These are phyloP conservation scores for Rhea americana DNA, from an alignment of 2,113 vertebrate genomes.

Conservation along the genomic window DNA sequence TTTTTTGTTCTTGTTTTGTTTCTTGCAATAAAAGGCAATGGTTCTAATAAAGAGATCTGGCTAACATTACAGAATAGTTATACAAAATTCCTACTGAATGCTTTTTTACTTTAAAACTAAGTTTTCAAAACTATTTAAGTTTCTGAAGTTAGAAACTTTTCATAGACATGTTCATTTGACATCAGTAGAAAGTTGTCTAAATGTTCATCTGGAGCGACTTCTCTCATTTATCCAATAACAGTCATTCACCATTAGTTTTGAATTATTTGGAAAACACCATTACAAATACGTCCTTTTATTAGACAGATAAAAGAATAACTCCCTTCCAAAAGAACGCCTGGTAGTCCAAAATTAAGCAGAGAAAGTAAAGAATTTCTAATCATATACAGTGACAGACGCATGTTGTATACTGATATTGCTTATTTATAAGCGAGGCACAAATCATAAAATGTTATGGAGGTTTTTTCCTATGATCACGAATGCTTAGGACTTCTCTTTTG, in stretches of 20 bases:
- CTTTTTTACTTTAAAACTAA: neutral
- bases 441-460: neutral
- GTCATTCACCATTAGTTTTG: neutral
- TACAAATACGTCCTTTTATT: neutral
- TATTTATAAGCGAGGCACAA: neutral
- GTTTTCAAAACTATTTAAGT: neutral
- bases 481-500: neutral
- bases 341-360: neutral
- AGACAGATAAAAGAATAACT: neutral
- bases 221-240: neutral
- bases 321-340: neutral
- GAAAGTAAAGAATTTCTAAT: neutral
- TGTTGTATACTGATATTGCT: neutral
- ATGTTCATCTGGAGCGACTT: neutral
- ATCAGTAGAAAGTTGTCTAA: neutral
- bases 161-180: neutral
- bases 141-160: neutral
- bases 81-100: neutral
- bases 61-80: neutral
- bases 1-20: neutral
- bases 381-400: neutral
- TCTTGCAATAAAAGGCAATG: neutral
- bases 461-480: neutral
- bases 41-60: neutral
- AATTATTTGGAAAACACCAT: neutral